Evolutionary conservation across 2,113 vertebrate genomes (phyloP).

Genomic region (Eudorcas thomsonii): DNA sequence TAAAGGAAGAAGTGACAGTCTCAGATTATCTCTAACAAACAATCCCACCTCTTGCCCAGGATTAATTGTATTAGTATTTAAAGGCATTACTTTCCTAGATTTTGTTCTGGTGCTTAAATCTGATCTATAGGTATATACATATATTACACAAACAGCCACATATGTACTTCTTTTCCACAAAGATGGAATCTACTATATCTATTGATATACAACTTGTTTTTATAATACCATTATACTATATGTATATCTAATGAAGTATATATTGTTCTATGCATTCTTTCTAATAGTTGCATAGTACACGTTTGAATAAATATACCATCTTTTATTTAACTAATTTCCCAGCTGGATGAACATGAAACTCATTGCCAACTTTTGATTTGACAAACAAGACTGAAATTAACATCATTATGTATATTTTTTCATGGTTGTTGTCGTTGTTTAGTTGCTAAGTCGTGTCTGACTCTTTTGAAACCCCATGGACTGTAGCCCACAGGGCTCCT

Average conservation of each 20-base stretch:
- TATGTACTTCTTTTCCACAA: constrained; percentile 9
- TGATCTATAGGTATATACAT: not conserved
- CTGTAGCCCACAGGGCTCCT: not conserved
- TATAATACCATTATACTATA: not conserved
- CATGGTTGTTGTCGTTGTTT: not conserved
- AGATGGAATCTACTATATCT: not conserved
- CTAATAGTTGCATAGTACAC: not conserved
- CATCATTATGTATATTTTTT: not conserved
- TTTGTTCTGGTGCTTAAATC: not conserved
- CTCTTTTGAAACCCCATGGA: not conserved
- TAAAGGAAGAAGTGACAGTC: not conserved
- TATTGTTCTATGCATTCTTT: not conserved
- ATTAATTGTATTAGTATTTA: not conserved
- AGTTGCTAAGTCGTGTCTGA: not conserved
- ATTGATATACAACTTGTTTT: not conserved
- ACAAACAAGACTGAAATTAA: not conserved
- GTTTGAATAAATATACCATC: not conserved
- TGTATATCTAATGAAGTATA: not conserved
- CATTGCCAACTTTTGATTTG: not conserved
- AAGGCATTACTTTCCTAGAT: not conserved
- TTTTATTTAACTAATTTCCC: not conserved
- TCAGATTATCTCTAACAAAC: not conserved
- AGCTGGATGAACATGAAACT: not conserved
- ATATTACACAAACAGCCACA: not conserved
- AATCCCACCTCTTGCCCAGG: not conserved